A percentile compares a stretch with the other conserved stretches of the same genome.
phyloP scores from a whole-genome alignment of 2,888 invertebrate species.

The Xylophagus ater region DNA sequence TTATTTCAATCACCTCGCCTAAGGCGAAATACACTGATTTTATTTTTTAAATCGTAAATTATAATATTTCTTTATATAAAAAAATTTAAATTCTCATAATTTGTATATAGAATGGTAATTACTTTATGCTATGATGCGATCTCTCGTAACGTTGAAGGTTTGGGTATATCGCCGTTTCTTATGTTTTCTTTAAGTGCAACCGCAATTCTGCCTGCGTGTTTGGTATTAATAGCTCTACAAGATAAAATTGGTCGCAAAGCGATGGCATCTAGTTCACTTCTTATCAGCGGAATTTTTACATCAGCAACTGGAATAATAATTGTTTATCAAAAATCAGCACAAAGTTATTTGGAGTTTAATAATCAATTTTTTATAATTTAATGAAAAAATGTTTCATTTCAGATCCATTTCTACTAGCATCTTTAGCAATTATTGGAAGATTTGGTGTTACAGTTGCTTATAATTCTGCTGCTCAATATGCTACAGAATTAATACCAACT shows the following conservation, averaged over 20 bases:
- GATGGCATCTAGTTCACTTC: constrained; percentile 38
- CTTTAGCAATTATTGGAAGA: constrained; percentile 39
- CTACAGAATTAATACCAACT: constrained; percentile 46
- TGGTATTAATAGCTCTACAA: constrained; percentile 14
- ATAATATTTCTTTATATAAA: too few species aligned
- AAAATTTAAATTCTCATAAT: too few species aligned
- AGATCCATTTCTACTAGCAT: constrained; percentile 29
- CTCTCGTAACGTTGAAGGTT: constrained; percentile 40
- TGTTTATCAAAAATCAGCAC: constrained; percentile 19
- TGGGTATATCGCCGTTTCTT: constrained; percentile 39
- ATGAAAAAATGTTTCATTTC: not conserved
- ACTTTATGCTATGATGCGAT: constrained; percentile 43
- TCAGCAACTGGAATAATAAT: constrained; percentile 33
- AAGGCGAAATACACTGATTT: constrained; percentile 39
- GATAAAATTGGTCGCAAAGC: constrained; percentile 33
- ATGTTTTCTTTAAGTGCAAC: constrained; percentile 40
- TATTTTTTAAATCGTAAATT: constrained; percentile 44
- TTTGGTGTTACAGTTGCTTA: constrained; percentile 45
- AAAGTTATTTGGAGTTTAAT: too few species aligned
- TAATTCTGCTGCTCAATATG: constrained; percentile 47
- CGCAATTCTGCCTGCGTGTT: constrained; percentile 41
- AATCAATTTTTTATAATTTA: too few species aligned
- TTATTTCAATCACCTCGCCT: constrained; percentile 42
- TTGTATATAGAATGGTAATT: constrained; percentile 43
- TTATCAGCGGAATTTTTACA: constrained; percentile 39